These are phyloP conservation scores for Limnephilus auricula DNA, from an alignment of 2,888 invertebrate species.

Conservation along the genomic window DNA sequence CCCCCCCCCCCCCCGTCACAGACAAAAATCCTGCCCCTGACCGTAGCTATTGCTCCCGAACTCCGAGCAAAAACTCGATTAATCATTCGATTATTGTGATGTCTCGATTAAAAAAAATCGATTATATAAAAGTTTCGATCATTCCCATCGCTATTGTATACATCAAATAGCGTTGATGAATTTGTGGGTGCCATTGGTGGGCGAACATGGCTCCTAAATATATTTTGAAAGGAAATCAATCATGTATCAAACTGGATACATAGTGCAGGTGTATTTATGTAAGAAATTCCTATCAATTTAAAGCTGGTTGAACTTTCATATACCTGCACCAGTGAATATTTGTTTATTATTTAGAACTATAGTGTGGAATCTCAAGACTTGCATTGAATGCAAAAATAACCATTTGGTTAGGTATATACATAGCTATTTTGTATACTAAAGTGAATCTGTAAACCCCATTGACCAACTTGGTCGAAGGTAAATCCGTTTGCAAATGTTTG, in stretches of 20 bases:
- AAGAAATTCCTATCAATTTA: not conserved
- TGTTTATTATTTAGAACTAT: not conserved
- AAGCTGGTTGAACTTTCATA: not conserved
- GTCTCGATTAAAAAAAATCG: no score
- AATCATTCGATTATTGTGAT: no score
- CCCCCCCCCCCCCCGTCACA: no score
- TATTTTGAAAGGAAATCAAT: not conserved
- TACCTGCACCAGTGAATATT: not conserved
- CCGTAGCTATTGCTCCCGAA: no score
- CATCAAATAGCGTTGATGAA: not conserved
- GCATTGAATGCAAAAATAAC: not conserved
- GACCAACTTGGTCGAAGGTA: no score
- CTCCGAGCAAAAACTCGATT: no score
- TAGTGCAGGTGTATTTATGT: not conserved
- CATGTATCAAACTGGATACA: not conserved
- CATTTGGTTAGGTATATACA: not conserved
- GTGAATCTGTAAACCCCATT: no score
- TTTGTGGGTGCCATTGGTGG: not conserved
- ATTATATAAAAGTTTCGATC: no score
- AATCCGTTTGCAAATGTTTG: not conserved
- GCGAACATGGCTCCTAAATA: not conserved
- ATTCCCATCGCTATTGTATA: no score
- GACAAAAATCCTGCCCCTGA: no score
- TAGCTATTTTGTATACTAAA: not conserved
- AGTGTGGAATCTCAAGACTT: not conserved